These are phyloP conservation scores for Muscicapa striata DNA, from an alignment of 2,797 vertebrate genomes.

Conservation along the genomic window DNA sequence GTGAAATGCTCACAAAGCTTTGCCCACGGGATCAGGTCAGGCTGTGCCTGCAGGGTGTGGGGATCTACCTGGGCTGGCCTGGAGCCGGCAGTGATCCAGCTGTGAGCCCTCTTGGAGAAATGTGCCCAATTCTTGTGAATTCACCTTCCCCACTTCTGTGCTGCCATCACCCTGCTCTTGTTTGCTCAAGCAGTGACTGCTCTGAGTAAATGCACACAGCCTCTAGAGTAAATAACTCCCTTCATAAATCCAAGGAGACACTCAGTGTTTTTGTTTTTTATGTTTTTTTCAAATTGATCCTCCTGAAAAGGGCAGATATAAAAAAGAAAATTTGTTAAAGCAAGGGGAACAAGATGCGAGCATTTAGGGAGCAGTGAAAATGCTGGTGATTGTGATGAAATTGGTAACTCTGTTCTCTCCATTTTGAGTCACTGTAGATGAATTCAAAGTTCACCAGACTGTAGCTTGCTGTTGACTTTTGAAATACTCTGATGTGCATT, in stretches of 20 bases:
- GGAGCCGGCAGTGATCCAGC: not conserved
- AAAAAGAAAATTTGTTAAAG: not conserved
- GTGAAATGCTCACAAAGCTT: not conserved
- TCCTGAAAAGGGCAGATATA: not conserved
- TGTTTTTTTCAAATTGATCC: not conserved
- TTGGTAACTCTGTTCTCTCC: not conserved
- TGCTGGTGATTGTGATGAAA: not conserved
- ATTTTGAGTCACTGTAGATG: not conserved
- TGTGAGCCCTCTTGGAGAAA: not conserved
- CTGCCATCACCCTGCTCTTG: not conserved
- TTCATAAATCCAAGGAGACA: not conserved
- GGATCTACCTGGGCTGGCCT: not conserved
- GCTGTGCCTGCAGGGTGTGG: not conserved
- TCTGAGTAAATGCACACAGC: not conserved
- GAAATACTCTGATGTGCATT: not conserved
- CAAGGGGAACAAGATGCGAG: not conserved
- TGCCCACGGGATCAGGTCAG: not conserved
- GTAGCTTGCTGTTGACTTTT: not conserved
- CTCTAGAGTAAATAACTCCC: slow-evolving; percentile 2
- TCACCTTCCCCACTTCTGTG: not conserved
- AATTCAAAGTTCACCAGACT: slow-evolving; percentile 13
- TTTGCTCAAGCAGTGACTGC: not conserved
- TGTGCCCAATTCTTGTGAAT: not conserved
- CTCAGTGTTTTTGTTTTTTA: not conserved
- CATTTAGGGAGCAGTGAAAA: not conserved